Conservation (phyloP, 2,888 invertebrate genomes). For the Diplolepis rosae region DNA sequence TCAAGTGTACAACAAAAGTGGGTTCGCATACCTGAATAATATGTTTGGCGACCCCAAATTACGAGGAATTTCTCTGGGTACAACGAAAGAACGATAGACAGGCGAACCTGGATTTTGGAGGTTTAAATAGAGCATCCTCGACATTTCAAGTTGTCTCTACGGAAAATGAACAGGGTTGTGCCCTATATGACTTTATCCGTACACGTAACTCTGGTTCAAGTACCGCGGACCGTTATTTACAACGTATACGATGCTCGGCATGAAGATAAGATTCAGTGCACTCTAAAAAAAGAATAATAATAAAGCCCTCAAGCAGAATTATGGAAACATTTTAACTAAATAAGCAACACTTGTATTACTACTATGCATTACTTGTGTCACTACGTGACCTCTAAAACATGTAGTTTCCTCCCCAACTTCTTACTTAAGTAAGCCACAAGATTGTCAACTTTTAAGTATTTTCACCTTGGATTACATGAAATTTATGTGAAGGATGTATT, state of each 20-base stretch:
- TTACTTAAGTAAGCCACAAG: background rate
- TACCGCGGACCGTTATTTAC: constrained; percentile 54
- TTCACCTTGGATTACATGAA: too few relatives aligned
- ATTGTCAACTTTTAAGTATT: background rate
- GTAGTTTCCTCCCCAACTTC: background rate
- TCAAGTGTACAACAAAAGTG: constrained; percentile 41
- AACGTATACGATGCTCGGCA: constrained; percentile 41
- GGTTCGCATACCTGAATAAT: constrained; percentile 32
- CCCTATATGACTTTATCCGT: constrained; percentile 50
- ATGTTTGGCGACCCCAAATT: constrained; percentile 21
- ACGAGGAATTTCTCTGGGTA: constrained; percentile 24
- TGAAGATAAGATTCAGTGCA: constrained; percentile 51
- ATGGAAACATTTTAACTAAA: background rate
- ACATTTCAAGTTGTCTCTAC: too few relatives aligned
- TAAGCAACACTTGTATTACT: background rate
- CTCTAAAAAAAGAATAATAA: constrained; percentile 42
- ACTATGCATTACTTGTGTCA: background rate
- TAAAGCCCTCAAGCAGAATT: constrained; percentile 27
- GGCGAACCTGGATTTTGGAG: background rate
- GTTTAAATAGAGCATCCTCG: background rate
- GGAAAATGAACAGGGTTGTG: constrained; percentile 13
- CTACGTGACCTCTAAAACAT: background rate
- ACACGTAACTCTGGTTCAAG: constrained; percentile 53
- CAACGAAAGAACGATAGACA: background rate
- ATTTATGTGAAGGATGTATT: too few relatives aligned